Evolutionary conservation across 2,113 vertebrate species (phyloP).

Genomic region (Bujurquina vittata): DNA sequence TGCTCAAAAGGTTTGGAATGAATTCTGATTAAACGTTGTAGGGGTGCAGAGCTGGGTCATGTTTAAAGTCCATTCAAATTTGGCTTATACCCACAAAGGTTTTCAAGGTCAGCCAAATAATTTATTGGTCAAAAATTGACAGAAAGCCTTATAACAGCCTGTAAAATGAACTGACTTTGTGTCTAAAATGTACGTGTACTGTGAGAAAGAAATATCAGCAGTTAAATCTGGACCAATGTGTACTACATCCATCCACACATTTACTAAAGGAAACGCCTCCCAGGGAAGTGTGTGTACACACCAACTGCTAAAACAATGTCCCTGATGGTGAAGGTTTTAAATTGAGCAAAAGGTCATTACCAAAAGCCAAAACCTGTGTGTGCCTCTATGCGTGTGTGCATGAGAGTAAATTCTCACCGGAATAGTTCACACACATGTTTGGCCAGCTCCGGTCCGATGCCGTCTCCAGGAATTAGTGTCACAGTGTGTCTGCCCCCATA

Average conservation of each 20-base stretch:
- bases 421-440: constrained; percentile 85
- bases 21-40: no score
- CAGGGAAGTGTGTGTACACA: neutral
- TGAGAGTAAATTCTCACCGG: constrained; percentile 68
- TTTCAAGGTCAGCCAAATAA: no score
- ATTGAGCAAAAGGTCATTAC: neutral
- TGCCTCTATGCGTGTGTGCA: neutral
- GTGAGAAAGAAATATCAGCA: neutral
- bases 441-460: constrained; percentile 87
- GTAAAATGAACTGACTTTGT: neutral
- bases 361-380: no score
- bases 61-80: no score
- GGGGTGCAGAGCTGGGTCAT: no score
- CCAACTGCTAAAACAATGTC: no score
- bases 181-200: neutral
- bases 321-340: neutral
- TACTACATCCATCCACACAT: neutral
- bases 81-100: no score
- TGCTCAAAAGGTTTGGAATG: no score
- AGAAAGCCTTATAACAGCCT: no score
- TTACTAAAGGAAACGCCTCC: neutral
- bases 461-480: constrained; percentile 88
- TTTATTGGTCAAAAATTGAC: no score
- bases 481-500: constrained; percentile 88
- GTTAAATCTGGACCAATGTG: no score